phyloP scores from a whole-genome alignment of 1,140 invertebrate genomes.

The Xylocopa sonorina region DNA sequence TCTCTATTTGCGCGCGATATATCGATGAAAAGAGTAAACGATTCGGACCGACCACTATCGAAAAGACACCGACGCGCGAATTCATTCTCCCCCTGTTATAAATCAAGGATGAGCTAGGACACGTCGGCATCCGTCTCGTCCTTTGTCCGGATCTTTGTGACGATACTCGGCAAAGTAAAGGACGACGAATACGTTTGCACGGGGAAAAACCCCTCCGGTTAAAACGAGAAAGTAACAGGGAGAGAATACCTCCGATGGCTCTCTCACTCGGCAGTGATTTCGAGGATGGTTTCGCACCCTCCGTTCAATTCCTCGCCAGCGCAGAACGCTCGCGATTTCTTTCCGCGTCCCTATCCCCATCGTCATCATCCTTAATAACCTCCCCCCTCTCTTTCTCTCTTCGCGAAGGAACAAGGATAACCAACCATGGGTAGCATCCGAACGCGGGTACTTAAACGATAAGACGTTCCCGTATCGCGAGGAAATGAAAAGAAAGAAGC shows the following conservation, averaged over 20 bases:
- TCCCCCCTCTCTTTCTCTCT: neutral
- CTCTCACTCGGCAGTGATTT: conserved; percentile 26
- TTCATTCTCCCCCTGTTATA: conserved; percentile 18
- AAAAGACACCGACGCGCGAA: conserved; percentile 10
- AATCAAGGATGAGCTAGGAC: conserved; percentile 36
- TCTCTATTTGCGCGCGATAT: conserved; percentile 17
- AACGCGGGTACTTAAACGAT: too few relatives aligned
- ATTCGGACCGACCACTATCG: conserved; percentile 26
- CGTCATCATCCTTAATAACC: neutral
- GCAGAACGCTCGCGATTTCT: conserved; percentile 58
- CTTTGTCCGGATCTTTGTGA: conserved; percentile 63
- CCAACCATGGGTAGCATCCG: too few relatives aligned
- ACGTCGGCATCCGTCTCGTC: conserved; percentile 44
- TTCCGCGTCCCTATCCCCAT: conserved; percentile 27
- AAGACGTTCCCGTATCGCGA: too few relatives aligned
- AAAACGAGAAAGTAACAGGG: conserved; percentile 66
- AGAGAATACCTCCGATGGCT: conserved; percentile 58
- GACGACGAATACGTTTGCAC: neutral
- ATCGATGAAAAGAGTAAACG: conserved; percentile 14
- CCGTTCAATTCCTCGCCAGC: conserved; percentile 71
- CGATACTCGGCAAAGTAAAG: conserved; percentile 2
- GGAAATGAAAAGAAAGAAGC: neutral
- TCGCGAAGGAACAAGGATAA: too few relatives aligned
- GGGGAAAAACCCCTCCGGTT: conserved; percentile 32
- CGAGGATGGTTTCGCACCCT: conserved; percentile 57